These are phyloP conservation scores for Arctopsyche grandis DNA, from an alignment of 1,140 invertebrate genomes.

Conservation along the genomic window DNA sequence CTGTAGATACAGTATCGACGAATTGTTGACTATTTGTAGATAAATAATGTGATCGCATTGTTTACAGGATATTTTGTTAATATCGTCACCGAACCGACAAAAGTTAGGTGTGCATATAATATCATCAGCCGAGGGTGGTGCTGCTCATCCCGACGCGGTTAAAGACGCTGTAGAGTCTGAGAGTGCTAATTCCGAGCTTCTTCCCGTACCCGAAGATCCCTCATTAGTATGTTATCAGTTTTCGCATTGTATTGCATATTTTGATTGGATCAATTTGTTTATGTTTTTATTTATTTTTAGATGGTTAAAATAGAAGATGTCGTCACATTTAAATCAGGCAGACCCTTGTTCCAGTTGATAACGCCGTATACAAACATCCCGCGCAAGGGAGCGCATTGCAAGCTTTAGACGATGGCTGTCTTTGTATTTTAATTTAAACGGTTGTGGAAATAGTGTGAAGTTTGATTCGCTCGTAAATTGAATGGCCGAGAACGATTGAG, in stretches of 20 bases:
- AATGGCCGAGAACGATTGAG: too few relatives aligned
- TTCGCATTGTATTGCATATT: too few relatives aligned
- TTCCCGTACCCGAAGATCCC: conserved; percentile 33
- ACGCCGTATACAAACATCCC: conserved; percentile 57
- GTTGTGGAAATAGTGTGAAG: too few relatives aligned
- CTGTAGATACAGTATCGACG: too few relatives aligned
- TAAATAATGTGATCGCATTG: not conserved
- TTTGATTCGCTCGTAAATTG: too few relatives aligned
- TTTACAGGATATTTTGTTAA: conserved; percentile 61
- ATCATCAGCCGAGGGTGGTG: conserved; percentile 73
- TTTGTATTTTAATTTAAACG: too few relatives aligned
- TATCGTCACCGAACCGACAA: conserved; percentile 64
- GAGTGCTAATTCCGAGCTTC: not conserved
- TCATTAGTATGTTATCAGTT: too few relatives aligned
- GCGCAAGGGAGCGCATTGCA: conserved; percentile 60
- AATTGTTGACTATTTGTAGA: not conserved
- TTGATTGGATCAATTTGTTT: too few relatives aligned
- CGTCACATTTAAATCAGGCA: conserved; percentile 60
- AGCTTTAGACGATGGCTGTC: conserved; percentile 56
- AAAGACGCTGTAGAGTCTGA: too few relatives aligned
- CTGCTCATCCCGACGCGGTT: conserved; percentile 57
- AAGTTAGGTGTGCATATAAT: conserved; percentile 80
- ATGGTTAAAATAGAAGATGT: conserved; percentile 58
- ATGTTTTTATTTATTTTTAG: too few relatives aligned
- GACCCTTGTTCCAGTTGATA: conserved; percentile 57